These are phyloP conservation scores for Cettia cetti DNA, from an alignment of 2,113 vertebrate genomes.

Conservation along the genomic window DNA sequence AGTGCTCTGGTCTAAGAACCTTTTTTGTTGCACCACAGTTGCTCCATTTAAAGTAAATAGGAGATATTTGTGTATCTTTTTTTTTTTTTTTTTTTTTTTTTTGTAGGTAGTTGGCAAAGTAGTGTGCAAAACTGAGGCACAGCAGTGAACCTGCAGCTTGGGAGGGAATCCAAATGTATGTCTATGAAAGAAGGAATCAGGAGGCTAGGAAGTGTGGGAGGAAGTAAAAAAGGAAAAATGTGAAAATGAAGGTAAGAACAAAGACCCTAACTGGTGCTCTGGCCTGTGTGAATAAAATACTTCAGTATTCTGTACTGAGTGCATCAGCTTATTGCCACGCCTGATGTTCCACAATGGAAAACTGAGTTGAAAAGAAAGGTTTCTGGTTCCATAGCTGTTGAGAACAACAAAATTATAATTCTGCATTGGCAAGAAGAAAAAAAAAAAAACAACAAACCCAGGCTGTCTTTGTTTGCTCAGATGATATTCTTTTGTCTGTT, in stretches of 20 bases:
- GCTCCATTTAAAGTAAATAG: background rate
- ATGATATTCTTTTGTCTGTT: background rate
- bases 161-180: background rate
- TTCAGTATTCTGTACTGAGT: background rate
- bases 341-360: background rate
- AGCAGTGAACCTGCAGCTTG: background rate
- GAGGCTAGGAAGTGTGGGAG: background rate
- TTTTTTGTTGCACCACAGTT: background rate
- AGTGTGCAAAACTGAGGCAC: background rate
- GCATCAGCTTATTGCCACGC: background rate
- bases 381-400: background rate
- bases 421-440: background rate
- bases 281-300: background rate
- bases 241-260: background rate
- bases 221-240: background rate
- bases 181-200: background rate
- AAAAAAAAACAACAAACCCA: background rate
- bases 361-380: background rate
- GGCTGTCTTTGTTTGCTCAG: background rate
- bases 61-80: background rate
- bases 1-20: background rate
- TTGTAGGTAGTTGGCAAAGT: background rate
- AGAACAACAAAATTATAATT: background rate
- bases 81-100: background rate
- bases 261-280: background rate